A percentile compares a stretch with the other conserved stretches of the same genome.
phyloP scores from a whole-genome alignment of 1,140 invertebrate species.

The Amyelois transitella region DNA sequence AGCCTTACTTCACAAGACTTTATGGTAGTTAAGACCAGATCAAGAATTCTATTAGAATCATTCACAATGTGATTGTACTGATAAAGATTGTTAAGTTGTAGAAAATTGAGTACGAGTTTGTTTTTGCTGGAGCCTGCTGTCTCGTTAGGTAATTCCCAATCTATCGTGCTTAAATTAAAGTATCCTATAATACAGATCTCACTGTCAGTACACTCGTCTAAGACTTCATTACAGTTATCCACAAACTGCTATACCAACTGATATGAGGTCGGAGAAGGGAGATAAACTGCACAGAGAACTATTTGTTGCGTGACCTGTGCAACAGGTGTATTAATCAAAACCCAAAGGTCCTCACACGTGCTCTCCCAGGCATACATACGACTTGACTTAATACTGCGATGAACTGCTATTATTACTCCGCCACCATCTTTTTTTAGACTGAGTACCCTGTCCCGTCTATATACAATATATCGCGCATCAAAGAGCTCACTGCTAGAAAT shows the following conservation, averaged over 20 bases:
- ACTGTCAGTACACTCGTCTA: neutral
- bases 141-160: constrained; percentile 1
- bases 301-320: neutral
- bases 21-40: constrained; percentile 8
- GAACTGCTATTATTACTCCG: constrained; percentile 27
- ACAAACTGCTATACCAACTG: constrained; percentile 15
- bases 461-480: constrained; percentile 17
- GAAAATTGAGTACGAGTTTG: neutral
- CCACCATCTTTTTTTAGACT: constrained; percentile 12
- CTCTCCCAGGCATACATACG: constrained; percentile 15
- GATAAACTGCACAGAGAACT: constrained; percentile 16
- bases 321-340: constrained; percentile 4
- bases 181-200: constrained; percentile 15
- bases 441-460: constrained; percentile 15
- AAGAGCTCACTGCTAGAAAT: constrained; percentile 19
- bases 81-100: constrained; percentile 7
- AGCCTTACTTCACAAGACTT: neutral
- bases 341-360: constrained; percentile 22
- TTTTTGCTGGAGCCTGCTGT: no score
- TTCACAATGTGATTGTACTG: constrained; percentile 14
- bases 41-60: constrained; percentile 13
- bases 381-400: constrained; percentile 11
- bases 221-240: constrained; percentile 11
- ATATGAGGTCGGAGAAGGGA: constrained; percentile 17
- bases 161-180: constrained; percentile 21